Base-by-base conservation (phyloP, 2,888 invertebrate species). In the Allygus modestus region DNA sequence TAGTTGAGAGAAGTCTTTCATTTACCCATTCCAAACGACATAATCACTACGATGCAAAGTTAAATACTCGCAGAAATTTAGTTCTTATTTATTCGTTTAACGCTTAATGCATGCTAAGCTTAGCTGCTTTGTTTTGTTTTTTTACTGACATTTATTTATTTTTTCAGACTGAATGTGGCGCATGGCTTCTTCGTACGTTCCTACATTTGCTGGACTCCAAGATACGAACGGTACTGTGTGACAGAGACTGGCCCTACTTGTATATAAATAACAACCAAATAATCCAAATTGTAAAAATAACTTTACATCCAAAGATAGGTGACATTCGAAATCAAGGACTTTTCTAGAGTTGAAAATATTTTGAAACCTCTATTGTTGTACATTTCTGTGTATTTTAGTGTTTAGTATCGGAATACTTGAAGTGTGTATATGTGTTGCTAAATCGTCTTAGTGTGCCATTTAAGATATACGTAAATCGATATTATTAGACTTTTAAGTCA, bases 261-360 rank as follows among this genome's bases (percentile, higher is more conserved):
- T 83, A 83, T 26, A 83, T 83, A 83, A 31, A 75, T 58, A 54
- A 75, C 58, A 75, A 83, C 83, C 83, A 83, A 83, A 83, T 83
- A 83, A 83, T 83, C 83, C 41, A 73, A 83, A 75, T 75, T 83
- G 83, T 83, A 83, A 83, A 41, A 83, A 51, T 71, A 75, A 83
- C 54, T 75, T 75, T 51, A 58, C 83, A 83, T 83, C 83, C 83
- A 83, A 83, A 83, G 83, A 83, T 75, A 83, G 61, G 37, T 54
- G 79, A 79, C 79, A 79, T 54, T 54, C 41, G 37, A 54, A n/a
- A 37, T 26, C 17, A 51, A 77, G 58, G 58, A 79, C 58, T 31
- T 79, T 51, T 79, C 33, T 79, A 54, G 58, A 79, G 33, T 41
- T 37, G n/a, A 37, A 79, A 28, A 79, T 79, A 79, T 79, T 79